Conservation (phyloP, 2,888 invertebrate species). For the Plagodis dolabraria region DNA sequence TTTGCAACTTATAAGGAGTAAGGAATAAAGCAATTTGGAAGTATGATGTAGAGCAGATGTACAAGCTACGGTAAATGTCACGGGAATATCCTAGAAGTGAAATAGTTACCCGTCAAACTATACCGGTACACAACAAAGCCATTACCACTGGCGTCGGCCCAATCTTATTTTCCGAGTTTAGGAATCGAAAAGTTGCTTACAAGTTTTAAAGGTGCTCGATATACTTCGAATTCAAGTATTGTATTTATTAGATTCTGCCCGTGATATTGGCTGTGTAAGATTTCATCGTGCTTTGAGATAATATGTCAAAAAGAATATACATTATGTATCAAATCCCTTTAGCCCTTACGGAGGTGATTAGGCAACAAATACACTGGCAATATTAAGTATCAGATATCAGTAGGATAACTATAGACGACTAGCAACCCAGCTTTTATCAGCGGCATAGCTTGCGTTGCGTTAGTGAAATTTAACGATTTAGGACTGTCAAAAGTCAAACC, state of each 20-base stretch:
- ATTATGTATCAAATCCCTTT: no score
- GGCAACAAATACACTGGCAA: no score
- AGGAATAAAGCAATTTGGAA: conserved; percentile 32
- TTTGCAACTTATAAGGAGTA: conserved; percentile 32
- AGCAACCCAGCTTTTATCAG: no score
- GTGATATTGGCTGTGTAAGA: no score
- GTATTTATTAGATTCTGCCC: neutral
- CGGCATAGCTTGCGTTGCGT: no score
- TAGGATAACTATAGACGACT: no score
- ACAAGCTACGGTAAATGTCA: conserved; percentile 52
- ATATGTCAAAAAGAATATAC: no score
- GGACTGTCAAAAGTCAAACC: no score
- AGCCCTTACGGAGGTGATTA: no score
- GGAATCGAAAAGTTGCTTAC: conserved; percentile 58
- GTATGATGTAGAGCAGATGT: conserved; percentile 52
- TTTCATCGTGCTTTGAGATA: no score
- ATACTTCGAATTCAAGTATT: conserved; percentile 11
- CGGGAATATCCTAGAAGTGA: conserved; percentile 60
- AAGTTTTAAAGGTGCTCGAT: conserved; percentile 43
- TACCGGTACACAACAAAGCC: conserved; percentile 75
- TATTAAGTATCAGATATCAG: no score
- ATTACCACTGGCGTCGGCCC: conserved; percentile 63
- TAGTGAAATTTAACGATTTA: no score
- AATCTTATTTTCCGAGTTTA: conserved; percentile 69
- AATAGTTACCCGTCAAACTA: conserved; percentile 64